These are phyloP conservation scores for Meriones unguiculatus DNA, from an alignment of 2,113 vertebrate species.

Conservation along the genomic window DNA sequence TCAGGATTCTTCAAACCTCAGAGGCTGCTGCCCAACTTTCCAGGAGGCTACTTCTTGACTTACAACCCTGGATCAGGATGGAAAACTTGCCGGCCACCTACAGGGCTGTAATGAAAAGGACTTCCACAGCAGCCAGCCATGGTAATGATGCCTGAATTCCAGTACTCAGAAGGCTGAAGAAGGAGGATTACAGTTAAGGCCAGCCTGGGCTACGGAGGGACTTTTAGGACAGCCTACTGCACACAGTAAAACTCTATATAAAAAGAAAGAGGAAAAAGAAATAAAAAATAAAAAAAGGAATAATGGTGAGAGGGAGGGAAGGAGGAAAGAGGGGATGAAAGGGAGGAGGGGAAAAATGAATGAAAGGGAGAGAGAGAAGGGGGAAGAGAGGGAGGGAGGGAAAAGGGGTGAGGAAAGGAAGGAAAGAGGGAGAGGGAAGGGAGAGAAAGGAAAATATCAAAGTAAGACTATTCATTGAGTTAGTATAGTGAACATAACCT, in stretches of 20 bases:
- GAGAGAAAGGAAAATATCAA: neutral
- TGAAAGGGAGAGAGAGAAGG: too few relatives aligned
- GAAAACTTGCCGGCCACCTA: conserved; percentile 60
- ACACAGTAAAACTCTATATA: neutral
- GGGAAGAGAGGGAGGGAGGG: neutral
- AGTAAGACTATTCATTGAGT: neutral
- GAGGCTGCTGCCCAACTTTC: conserved; percentile 73
- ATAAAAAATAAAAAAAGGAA: neutral
- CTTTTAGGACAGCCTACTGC: neutral
- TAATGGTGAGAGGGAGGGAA: neutral
- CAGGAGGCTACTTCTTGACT: conserved; percentile 80
- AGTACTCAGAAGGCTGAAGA: neutral
- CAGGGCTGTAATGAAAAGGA: conserved; percentile 7
- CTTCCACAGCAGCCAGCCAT: neutral
- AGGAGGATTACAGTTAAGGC: conserved; percentile 5
- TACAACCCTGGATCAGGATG: conserved; percentile 55
- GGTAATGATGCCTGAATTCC: neutral
- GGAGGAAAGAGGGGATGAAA: neutral
- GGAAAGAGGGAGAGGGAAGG: neutral
- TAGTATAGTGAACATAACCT: conserved; percentile 11
- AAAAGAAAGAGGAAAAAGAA: neutral
- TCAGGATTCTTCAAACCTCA: conserved; percentile 72
- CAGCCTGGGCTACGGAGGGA: neutral
- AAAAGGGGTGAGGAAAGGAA: neutral
- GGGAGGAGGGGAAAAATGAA: neutral